Percentiles rank a stretch among this genome's conserved stretches.
Conservation (phyloP, 2,797 vertebrate genomes). For the Acipenser ruthenus region DNA sequence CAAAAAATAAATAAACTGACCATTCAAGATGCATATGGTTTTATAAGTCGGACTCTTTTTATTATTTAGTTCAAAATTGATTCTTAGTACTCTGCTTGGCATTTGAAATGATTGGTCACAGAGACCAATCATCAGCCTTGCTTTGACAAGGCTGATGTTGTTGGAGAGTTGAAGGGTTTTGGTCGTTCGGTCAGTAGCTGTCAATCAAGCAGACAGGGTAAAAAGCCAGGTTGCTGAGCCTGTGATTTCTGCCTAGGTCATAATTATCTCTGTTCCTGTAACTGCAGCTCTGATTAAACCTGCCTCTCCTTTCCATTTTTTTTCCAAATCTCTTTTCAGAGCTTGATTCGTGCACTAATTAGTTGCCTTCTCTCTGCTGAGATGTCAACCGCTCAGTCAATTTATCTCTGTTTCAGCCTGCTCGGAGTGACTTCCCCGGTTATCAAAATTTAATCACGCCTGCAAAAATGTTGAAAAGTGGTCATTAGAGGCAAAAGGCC, state of each 20-base stretch:
- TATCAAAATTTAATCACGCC: conserved; percentile 86
- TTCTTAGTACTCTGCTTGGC: conserved; percentile 15
- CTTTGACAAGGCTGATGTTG: conserved; percentile 59
- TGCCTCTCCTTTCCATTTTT: conserved; percentile 40
- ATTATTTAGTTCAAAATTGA: conserved; percentile 30
- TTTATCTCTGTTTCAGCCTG: conserved; percentile 79
- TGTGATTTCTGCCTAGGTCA: conserved; percentile 68
- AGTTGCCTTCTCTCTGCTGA: conserved; percentile 76
- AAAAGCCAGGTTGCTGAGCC: conserved; percentile 51
- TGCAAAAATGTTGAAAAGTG: conserved; percentile 86
- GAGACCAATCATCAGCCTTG: too few relatives aligned
- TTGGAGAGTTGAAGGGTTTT: conserved; percentile 62
- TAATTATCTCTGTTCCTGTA: conserved; percentile 69
- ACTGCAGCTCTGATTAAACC: conserved; percentile 72
- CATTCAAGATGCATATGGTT: conserved; percentile 17
- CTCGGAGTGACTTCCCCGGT: conserved; percentile 79
- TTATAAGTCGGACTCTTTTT: conserved; percentile 55
- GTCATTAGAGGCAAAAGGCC: conserved; percentile 83
- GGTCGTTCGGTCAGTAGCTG: conserved; percentile 63
- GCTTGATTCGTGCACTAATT: conserved; percentile 76
- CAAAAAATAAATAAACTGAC: conserved; percentile 26
- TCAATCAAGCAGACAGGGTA: conserved; percentile 63
- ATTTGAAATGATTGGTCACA: conserved; percentile 53
- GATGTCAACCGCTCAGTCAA: conserved; percentile 78
- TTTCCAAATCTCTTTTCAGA: conserved; percentile 77